phyloP scores from a whole-genome alignment of 2,797 vertebrate genomes.

The Clarias pachynema region DNA sequence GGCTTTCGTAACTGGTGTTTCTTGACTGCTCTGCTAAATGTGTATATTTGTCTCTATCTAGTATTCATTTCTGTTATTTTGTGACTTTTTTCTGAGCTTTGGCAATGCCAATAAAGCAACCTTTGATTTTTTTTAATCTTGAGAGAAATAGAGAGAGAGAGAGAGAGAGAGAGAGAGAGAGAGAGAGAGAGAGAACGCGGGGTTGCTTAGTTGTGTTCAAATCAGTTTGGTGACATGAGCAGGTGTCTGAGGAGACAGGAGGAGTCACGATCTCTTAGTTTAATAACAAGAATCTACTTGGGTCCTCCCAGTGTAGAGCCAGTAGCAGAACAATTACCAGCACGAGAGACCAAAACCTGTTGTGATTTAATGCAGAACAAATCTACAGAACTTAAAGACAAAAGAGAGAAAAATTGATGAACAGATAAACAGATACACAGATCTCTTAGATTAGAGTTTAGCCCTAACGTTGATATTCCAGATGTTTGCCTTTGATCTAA shows the following conservation, averaged over 20 bases:
- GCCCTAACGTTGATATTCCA: not conserved
- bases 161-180: not conserved
- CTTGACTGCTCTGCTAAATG: too few relatives aligned
- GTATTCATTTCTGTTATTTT: too few relatives aligned
- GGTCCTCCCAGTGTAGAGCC: not conserved
- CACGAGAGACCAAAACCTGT: not conserved
- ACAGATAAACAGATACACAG: not conserved
- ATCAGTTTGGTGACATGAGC: not conserved
- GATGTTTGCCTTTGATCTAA: not conserved
- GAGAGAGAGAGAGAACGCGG: not conserved
- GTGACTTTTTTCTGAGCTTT: too few relatives aligned
- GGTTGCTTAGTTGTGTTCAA: not conserved
- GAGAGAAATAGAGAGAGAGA: not conserved
- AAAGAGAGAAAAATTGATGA: too few relatives aligned
- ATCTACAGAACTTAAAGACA: not conserved
- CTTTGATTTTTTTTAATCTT: too few relatives aligned
- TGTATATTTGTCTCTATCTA: too few relatives aligned
- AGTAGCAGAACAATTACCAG: not conserved
- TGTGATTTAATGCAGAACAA: not conserved
- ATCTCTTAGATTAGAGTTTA: not conserved
- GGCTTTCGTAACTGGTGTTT: too few relatives aligned
- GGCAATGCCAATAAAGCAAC: too few relatives aligned
- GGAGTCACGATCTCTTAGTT: not conserved
- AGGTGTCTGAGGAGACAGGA: not conserved
- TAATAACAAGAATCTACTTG: slow-evolving; percentile 6